phyloP scores from a whole-genome alignment of 2,888 invertebrate species.

The Dichetophora obliterata region DNA sequence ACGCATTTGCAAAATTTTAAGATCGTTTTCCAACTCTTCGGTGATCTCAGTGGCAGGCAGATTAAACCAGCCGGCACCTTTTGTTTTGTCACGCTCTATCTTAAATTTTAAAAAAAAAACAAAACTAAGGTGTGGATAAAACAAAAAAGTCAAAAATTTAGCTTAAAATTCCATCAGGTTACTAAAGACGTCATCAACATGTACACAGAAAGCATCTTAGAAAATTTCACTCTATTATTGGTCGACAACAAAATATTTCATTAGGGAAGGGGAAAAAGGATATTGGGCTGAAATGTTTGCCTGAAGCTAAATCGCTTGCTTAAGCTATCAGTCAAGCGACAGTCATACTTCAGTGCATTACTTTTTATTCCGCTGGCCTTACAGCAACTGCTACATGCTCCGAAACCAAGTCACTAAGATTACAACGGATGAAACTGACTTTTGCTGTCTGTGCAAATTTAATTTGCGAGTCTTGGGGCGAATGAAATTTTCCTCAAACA shows the following conservation, averaged over 20 bases:
- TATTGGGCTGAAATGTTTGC: constrained; percentile 46
- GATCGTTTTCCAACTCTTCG: constrained; percentile 87
- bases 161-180: constrained; percentile 62
- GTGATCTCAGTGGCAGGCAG: constrained; percentile 91
- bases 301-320: constrained; percentile 57
- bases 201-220: constrained; percentile 54
- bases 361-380: constrained; percentile 69
- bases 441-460: constrained; percentile 42
- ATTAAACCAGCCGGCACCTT: constrained; percentile 91
- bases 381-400: constrained; percentile 61
- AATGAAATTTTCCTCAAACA: constrained; percentile 56
- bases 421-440: constrained; percentile 66
- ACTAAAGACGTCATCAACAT: constrained; percentile 70
- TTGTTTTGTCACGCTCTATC: constrained; percentile 82
- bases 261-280: constrained; percentile 42
- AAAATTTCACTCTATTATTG: constrained; percentile 46
- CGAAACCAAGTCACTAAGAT: constrained; percentile 65
- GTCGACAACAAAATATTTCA: constrained; percentile 51
- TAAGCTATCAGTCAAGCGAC: constrained; percentile 51
- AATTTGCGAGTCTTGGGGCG: constrained; percentile 55
- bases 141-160: background rate
- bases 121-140: background rate
- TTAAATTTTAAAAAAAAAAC: constrained; percentile 68
- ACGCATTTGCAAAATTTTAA: constrained; percentile 93
- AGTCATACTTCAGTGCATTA: constrained; percentile 57